Conservation (phyloP, 2,113 vertebrate genomes). For the Serinus canaria region DNA sequence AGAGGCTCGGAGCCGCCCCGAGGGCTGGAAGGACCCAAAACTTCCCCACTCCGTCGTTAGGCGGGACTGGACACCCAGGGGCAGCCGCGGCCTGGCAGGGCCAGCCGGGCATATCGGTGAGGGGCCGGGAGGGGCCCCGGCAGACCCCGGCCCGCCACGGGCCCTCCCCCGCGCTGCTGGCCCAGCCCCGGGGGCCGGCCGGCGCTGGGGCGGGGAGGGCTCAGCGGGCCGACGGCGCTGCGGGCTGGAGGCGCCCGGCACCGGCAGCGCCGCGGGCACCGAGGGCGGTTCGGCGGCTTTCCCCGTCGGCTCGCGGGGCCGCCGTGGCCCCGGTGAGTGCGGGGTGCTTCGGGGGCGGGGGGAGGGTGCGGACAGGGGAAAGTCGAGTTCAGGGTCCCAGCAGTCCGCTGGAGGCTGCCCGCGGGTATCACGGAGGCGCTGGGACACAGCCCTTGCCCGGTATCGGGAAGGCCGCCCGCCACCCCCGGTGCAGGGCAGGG, state of each 20-base stretch:
- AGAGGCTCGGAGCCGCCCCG: background rate
- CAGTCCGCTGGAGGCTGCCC: background rate
- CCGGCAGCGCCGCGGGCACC: too few relatives aligned
- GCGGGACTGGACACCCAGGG: background rate
- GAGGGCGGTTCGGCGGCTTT: background rate
- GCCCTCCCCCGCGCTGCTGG: slow-evolving; percentile 2
- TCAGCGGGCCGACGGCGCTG: background rate
- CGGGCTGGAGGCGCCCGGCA: background rate
- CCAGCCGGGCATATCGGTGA: background rate
- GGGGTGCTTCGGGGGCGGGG: background rate
- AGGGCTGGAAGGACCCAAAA: background rate
- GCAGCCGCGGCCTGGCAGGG: background rate
- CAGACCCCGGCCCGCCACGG: background rate
- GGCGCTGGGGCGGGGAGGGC: background rate
- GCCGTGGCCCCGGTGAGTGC: background rate
- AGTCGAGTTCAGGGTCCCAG: too few relatives aligned
- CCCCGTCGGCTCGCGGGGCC: background rate
- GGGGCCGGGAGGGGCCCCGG: background rate
- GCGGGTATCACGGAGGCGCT: background rate
- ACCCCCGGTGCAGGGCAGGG: background rate
- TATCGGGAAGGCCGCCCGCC: background rate
- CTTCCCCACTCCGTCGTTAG: background rate
- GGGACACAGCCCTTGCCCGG: background rate
- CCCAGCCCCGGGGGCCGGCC: slow-evolving; percentile 7
- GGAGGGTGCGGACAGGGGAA: too few relatives aligned